These are phyloP conservation scores for Agelaius tricolor DNA, from an alignment of 2,113 vertebrate genomes.

Conservation along the genomic window DNA sequence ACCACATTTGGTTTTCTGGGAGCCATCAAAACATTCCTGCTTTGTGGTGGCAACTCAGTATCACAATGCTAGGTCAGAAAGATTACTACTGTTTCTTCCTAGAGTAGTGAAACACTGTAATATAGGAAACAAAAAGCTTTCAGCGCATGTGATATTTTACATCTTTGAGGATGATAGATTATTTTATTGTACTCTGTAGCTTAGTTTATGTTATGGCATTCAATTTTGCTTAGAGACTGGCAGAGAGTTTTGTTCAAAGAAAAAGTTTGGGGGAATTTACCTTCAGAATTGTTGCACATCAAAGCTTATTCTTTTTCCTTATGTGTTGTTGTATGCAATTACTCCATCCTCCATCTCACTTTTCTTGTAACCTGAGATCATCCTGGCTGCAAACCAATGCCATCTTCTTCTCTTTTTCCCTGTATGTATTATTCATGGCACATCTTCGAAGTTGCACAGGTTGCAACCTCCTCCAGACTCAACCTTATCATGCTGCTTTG, in stretches of 20 bases:
- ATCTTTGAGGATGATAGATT: neutral
- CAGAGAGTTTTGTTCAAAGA: neutral
- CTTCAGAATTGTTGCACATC: neutral
- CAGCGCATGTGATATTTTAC: neutral
- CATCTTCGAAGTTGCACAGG: neutral
- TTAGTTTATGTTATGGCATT: neutral
- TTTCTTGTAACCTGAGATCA: neutral
- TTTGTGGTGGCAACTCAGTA: slow-evolving; percentile 33
- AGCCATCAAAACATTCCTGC: neutral
- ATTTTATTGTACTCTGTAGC: neutral
- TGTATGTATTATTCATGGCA: neutral
- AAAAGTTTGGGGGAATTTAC: neutral
- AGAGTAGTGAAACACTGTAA: neutral
- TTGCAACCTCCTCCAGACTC: neutral
- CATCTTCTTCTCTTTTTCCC: neutral
- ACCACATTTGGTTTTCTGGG: neutral
- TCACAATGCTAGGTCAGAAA: neutral
- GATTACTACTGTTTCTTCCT: neutral
- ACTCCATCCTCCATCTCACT: neutral
- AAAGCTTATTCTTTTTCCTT: neutral
- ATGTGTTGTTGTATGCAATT: neutral
- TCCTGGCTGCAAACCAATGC: neutral
- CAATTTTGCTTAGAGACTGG: neutral
- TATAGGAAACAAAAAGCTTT: neutral
- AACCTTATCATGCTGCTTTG: neutral